Conservation (phyloP, 2,888 invertebrate genomes). For the Carterocephalus palaemon region DNA sequence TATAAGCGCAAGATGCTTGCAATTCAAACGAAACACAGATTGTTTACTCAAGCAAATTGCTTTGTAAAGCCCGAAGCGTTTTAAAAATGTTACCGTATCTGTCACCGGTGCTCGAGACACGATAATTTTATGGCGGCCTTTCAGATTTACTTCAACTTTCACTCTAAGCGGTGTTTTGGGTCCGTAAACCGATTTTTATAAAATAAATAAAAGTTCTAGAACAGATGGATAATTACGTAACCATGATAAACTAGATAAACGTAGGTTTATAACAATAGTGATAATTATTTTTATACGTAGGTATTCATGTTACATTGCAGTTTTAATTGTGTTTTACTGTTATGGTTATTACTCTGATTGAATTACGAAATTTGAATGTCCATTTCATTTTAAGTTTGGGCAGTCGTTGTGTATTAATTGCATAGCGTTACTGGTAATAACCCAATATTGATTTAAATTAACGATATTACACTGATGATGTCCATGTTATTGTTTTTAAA, state of each 20-base stretch:
- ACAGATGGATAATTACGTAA: too few species aligned
- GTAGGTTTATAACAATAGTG: too few species aligned
- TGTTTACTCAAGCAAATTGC: conserved; percentile 70
- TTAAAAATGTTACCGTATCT: conserved; percentile 61
- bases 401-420: conserved; percentile 16
- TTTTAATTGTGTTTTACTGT: too few species aligned
- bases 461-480: conserved; percentile 3
- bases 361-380: conserved; percentile 14
- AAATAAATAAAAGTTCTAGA: too few species aligned
- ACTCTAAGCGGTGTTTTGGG: too few species aligned
- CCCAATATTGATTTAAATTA: conserved; percentile 17
- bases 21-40: conserved; percentile 38
- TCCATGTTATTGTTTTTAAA: background rate
- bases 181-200: too few species aligned
- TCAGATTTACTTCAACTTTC: too few species aligned
- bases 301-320: too few species aligned
- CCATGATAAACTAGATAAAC: too few species aligned
- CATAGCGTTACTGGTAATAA: conserved; percentile 9
- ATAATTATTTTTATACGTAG: too few species aligned
- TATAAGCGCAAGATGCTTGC: conserved; percentile 19
- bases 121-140: conserved; percentile 42
- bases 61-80: conserved; percentile 59
- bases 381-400: conserved; percentile 14
- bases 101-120: conserved; percentile 42
- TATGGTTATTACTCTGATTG: conserved; percentile 1